Conservation (phyloP, 1,140 invertebrate genomes). For the Pemphigus obesinymphae region DNA sequence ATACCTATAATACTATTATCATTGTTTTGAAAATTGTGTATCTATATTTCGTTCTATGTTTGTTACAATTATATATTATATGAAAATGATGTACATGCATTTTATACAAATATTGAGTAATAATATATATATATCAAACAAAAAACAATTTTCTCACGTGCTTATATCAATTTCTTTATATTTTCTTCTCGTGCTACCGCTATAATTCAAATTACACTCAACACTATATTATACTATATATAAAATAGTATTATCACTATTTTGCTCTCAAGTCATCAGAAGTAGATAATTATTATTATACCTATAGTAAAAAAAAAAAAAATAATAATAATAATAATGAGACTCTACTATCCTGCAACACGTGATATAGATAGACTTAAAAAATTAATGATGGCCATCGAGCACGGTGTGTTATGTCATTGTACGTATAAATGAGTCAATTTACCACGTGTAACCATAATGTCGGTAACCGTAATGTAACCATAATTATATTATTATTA, state of each 20-base stretch:
- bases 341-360: constrained; percentile 11
- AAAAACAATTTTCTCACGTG: constrained; percentile 17
- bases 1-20: too few species aligned
- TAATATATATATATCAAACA: neutral
- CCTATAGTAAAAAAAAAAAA: neutral
- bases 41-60: neutral
- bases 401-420: neutral
- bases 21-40: neutral
- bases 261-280: constrained; percentile 9
- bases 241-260: too few species aligned
- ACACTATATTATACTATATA: too few species aligned
- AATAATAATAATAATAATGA: constrained; percentile 18
- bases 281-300: constrained; percentile 17
- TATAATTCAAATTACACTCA: neutral
- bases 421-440: neutral
- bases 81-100: too few species aligned
- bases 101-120: neutral
- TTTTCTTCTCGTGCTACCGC: neutral
- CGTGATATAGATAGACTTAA: neutral
- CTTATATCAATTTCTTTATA: constrained; percentile 7
- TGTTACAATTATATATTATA: too few species aligned
- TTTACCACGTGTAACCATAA: neutral
- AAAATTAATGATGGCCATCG: neutral
- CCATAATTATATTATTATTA: neutral
- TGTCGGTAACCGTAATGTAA: too few species aligned